Conservation (phyloP, 23 tunicate species). For the Aplidium turbinatum region DNA sequence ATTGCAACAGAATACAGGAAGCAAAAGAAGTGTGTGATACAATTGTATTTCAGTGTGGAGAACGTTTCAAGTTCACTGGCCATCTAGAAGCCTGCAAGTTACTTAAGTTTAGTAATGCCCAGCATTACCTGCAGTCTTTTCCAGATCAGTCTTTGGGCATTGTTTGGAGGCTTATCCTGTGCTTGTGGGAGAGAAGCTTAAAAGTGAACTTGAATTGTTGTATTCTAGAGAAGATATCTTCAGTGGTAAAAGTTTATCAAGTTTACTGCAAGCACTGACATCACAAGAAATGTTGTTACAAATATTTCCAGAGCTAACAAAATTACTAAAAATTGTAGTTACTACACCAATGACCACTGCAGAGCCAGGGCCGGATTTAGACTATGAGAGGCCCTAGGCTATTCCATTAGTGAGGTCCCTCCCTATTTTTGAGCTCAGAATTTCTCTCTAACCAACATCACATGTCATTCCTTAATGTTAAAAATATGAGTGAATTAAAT, state of each 20-base stretch:
- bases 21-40: conserved; percentile 32
- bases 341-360: conserved; percentile 26
- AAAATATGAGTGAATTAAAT: too few species aligned
- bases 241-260: background rate
- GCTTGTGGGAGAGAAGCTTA: conserved; percentile 9
- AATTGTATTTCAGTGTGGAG: conserved; percentile 9
- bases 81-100: conserved; percentile 11
- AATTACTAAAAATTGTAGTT: conserved; percentile 16
- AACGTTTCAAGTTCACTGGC: background rate
- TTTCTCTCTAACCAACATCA: too few species aligned
- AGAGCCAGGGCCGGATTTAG: background rate
- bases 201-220: conserved; percentile 10
- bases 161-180: conserved; percentile 13
- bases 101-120: conserved; percentile 3
- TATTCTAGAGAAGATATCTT: conserved; percentile 4
- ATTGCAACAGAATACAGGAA: background rate
- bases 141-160: background rate
- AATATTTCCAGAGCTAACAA: background rate
- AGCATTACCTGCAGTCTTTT: too few species aligned
- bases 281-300: background rate
- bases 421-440: too few species aligned
- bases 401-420: too few species aligned
- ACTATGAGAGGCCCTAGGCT: too few species aligned
- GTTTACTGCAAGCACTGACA: background rate
- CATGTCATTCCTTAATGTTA: too few species aligned